Percentiles rank a stretch among this genome's conserved stretches.
Evolutionary conservation across 2,113 vertebrate genomes (phyloP).

Genomic region (Gila orcuttii): DNA sequence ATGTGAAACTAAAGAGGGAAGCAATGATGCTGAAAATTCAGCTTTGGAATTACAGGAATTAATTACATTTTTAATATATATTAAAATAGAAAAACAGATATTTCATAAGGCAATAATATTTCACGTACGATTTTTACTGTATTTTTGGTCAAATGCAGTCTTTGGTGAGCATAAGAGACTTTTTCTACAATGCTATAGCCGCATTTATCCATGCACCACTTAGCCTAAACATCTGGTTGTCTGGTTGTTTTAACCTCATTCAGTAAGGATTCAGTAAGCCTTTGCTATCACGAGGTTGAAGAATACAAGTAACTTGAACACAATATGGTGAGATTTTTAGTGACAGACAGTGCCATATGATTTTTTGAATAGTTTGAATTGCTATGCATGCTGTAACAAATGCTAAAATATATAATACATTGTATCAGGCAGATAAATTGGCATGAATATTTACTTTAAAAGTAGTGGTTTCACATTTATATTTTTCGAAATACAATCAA

Average conservation of each 20-base stretch:
- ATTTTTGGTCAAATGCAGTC: background rate
- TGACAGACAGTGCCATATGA: background rate
- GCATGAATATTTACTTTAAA: background rate
- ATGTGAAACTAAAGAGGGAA: background rate
- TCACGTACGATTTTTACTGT: background rate
- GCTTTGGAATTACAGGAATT: background rate
- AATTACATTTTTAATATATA: background rate
- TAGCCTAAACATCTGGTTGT: background rate
- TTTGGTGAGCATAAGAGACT: background rate
- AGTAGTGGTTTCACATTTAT: background rate
- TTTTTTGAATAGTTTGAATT: background rate
- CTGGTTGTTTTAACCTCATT: slow-evolving; percentile 20
- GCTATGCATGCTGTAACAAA: background rate
- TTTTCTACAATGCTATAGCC: background rate
- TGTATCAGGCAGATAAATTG: background rate
- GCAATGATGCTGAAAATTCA: background rate
- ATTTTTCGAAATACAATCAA: background rate
- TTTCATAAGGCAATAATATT: background rate
- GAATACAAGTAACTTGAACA: background rate
- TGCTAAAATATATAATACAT: background rate
- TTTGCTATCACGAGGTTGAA: background rate
- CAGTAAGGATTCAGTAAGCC: background rate
- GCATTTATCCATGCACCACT: background rate
- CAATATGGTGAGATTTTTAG: background rate
- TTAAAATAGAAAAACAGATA: background rate